These are phyloP conservation scores for Furnarius figulus DNA, from an alignment of 2,113 vertebrate genomes.

Conservation along the genomic window DNA sequence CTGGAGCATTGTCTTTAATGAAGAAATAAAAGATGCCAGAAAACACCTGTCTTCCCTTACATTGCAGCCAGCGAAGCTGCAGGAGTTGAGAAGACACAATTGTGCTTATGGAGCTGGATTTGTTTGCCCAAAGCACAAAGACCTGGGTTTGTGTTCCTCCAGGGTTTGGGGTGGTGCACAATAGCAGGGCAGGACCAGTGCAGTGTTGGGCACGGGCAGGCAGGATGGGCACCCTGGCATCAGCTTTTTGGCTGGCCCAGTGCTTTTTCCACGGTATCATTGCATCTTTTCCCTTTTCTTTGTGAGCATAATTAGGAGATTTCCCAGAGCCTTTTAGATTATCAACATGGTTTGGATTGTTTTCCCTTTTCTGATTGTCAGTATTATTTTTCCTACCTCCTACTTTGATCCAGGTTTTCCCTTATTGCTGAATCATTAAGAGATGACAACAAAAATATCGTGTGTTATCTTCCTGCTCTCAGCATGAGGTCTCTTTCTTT, in stretches of 20 bases:
- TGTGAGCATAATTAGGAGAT: not conserved
- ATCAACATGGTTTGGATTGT: not conserved
- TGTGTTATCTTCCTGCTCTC: not conserved
- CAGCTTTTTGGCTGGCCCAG: too few relatives aligned
- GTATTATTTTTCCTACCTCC: not conserved
- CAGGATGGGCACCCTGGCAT: not conserved
- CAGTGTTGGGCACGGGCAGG: not conserved
- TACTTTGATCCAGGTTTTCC: not conserved
- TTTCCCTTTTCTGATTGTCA: not conserved
- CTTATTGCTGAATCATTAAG: not conserved
- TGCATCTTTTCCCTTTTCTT: not conserved
- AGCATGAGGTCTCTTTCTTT: not conserved
- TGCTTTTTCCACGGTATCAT: rapidly evolving
- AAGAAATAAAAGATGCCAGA: not conserved
- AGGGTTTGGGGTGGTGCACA: not conserved
- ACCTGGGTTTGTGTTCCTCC: not conserved
- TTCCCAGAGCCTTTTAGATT: not conserved
- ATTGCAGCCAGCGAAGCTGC: not conserved
- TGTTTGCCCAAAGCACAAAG: not conserved
- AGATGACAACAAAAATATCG: not conserved
- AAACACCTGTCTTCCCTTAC: not conserved
- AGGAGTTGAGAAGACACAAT: not conserved
- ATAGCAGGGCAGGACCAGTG: not conserved
- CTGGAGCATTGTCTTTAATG: not conserved
- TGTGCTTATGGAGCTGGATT: not conserved